Evolutionary conservation across 2,888 invertebrate species (phyloP).

Genomic region (Calameuta filiformis): DNA sequence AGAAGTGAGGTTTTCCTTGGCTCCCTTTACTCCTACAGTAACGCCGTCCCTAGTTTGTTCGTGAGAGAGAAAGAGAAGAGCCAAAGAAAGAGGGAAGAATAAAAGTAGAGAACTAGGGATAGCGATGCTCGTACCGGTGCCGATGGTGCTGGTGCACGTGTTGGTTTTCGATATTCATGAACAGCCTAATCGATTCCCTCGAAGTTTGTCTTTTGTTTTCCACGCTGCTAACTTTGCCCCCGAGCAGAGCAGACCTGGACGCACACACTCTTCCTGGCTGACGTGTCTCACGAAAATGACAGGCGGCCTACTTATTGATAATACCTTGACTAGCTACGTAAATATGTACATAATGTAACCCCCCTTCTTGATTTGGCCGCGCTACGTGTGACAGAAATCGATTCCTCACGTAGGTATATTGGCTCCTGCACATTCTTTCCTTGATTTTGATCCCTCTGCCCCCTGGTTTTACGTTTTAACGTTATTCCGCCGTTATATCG

Average conservation of each 20-base stretch:
- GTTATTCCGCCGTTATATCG: no score
- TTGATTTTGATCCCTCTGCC: no score
- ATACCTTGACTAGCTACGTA: neutral
- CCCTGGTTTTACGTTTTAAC: no score
- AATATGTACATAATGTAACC: no score
- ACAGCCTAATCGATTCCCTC: slow-evolving; percentile 9
- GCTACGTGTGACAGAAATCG: neutral
- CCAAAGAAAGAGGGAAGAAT: no score
- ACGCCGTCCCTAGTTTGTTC: slow-evolving; percentile 1
- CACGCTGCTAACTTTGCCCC: neutral
- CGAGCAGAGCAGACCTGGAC: no score
- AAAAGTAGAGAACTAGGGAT: no score
- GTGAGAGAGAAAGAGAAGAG: no score
- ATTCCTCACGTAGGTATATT: no score
- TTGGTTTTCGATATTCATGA: slow-evolving; percentile 15
- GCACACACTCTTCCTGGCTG: no score
- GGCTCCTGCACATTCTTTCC: no score
- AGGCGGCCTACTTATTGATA: neutral
- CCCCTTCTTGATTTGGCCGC: neutral
- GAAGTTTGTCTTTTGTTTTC: slow-evolving; percentile 17
- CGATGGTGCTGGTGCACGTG: slow-evolving; percentile 1
- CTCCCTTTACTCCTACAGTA: slow-evolving; percentile 21
- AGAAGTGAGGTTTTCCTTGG: slow-evolving; percentile 37
- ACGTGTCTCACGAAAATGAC: neutral
- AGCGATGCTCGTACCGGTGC: no score